Conservation (phyloP, 2,113 vertebrate genomes). For the Lamprologus lemairii region DNA sequence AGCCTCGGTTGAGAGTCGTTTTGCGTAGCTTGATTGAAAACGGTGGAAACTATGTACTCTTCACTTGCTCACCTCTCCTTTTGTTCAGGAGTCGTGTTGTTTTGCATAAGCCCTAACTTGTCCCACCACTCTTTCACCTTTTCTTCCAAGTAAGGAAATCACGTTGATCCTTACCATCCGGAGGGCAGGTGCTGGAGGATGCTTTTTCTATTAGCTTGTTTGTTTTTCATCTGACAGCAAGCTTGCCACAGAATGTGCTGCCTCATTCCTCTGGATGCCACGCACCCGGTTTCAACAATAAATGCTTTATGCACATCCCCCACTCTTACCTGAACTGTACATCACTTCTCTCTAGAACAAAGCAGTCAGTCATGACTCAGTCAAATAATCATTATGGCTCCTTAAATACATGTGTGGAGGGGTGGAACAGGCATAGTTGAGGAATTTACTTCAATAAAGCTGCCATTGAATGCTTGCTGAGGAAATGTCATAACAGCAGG, state of each 20-base stretch:
- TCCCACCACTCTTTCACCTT: not conserved
- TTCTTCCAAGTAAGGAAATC: constrained; percentile 2
- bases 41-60: not conserved
- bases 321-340: constrained; percentile 28
- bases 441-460: constrained; percentile 66
- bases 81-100: not conserved
- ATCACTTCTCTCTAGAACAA: constrained; percentile 49
- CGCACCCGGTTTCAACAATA: constrained; percentile 33
- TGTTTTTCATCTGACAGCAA: constrained; percentile 28
- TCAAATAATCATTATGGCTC: constrained; percentile 65
- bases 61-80: not conserved
- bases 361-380: constrained; percentile 56
- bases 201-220: constrained; percentile 22
- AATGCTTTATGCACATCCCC: constrained; percentile 39
- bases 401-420: constrained; percentile 58
- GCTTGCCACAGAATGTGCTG: constrained; percentile 8
- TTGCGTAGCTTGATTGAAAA: not conserved
- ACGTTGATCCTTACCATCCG: not conserved
- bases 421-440: constrained; percentile 50
- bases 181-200: not conserved
- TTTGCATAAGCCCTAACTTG: not conserved
- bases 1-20: not conserved
- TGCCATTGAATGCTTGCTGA: constrained; percentile 51
- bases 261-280: constrained; percentile 33
- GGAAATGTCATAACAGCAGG: constrained; percentile 55